phyloP scores from a whole-genome alignment of 1,140 invertebrate genomes.

The Neodiprion pinetum region DNA sequence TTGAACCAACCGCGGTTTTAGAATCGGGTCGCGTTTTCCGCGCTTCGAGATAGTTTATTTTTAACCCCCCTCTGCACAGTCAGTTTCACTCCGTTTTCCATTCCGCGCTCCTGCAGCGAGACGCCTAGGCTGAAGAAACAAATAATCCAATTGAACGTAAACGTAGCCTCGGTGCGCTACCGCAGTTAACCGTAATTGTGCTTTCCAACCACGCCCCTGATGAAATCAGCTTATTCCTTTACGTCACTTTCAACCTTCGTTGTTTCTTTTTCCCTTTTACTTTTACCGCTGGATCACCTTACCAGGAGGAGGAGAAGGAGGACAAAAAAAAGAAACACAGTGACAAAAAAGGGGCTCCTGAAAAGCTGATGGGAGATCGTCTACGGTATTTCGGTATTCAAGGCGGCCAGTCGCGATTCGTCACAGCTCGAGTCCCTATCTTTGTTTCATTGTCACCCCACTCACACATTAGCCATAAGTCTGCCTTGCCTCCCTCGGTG shows the following conservation, averaged over 20 bases:
- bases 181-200: no score
- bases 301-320: background rate
- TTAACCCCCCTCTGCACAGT: no score
- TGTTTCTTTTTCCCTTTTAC: no score
- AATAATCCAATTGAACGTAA: no score
- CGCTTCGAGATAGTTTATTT: background rate
- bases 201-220: no score
- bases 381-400: background rate
- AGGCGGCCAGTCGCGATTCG: background rate
- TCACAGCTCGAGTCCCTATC: background rate
- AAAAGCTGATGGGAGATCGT: background rate
- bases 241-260: no score
- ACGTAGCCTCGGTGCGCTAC: no score
- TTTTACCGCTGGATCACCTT: no score
- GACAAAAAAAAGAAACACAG: background rate
- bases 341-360: background rate
- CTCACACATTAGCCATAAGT: slow-evolving; percentile 2
- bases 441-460: background rate
- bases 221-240: no score
- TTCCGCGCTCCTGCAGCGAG: no score
- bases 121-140: no score
- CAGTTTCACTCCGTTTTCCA: no score
- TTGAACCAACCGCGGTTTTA: background rate
- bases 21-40: background rate
- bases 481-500: background rate